These are phyloP conservation scores for Macquaria australasica DNA, from an alignment of 2,113 vertebrate genomes.

Conservation along the genomic window DNA sequence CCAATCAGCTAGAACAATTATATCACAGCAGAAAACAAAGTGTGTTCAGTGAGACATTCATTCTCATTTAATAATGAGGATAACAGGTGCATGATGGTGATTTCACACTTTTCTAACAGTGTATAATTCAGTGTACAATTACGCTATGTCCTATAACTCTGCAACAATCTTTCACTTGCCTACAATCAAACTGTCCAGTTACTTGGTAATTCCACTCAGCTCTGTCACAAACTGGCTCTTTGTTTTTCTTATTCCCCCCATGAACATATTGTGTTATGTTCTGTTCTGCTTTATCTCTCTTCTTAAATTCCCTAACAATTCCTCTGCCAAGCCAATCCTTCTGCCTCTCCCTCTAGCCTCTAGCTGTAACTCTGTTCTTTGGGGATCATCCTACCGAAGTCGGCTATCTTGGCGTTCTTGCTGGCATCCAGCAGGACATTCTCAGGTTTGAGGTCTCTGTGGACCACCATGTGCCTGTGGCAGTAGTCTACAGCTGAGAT, in stretches of 20 bases:
- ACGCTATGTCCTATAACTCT: neutral
- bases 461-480: constrained; percentile 99
- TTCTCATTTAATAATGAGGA: constrained; percentile 25
- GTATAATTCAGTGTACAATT: neutral
- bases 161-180: neutral
- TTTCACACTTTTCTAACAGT: constrained; percentile 19
- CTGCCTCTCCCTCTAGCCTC: neutral
- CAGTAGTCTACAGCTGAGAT: constrained; percentile 99
- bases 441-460: constrained; percentile 98
- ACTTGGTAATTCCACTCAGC: neutral
- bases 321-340: neutral
- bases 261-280: neutral
- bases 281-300: neutral
- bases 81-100: constrained; percentile 13
- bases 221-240: neutral
- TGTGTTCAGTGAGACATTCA: neutral
- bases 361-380: neutral
- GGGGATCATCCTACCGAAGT: constrained; percentile 91
- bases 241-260: neutral
- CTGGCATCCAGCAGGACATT: constrained; percentile 96
- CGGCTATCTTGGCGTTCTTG: constrained; percentile 98
- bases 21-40: neutral
- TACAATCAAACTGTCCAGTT: constrained; percentile 3
- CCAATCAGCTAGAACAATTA: constrained; percentile 24
- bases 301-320: constrained; percentile 6